Evolutionary conservation across 2,113 vertebrate species (phyloP), one percentile per base, ranked within the genome.

Genomic region (Benitochromis conjunctus): DNA sequence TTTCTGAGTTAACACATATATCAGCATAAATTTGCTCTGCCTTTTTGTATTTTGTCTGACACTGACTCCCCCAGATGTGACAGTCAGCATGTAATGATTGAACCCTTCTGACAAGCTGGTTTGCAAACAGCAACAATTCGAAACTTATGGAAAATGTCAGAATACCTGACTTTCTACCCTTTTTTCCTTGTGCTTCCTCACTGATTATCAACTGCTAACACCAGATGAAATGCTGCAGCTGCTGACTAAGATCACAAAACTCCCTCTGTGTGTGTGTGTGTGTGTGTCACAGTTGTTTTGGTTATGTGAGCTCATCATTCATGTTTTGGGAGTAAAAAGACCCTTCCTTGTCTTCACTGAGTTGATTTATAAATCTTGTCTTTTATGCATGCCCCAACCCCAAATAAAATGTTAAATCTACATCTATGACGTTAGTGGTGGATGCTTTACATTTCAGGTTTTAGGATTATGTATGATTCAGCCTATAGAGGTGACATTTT

Each of bases 111-210:
- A 48, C 43, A 48, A 8, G 69, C 21, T 43, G 64, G 5, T 71
- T 46, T 71, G 3, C 38, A 71, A 46, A 71, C 38, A 71, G 38
- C 64, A 46, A 71, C 12, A 18, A 24, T 71, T 18, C 21, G 1
- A 46, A 71, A 46, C 3, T 71, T 24, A 0, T 0, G 13, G n/a
- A 0, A 69, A 0, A 69, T 69, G 64, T 43, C 36, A 1, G 12
- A 24, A 71, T 46, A 26, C 41, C 21, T 10, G 66, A 71, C 66
- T 26, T 71, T 26, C 8, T 0, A 24, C 3, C 2, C 38, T 6
- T 69, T 46, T 69, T 46, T 46, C 38, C 1, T 0, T 71, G 64
- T 0, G 21, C 38, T 8, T 71, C 64, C 38, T 71, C 2, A 41
- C 38, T 46, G 64, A 46, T 46, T 6, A 71, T 71, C 64, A 46